These are phyloP conservation scores for Menidia menidia DNA, from an alignment of 2,797 vertebrate genomes.

Conservation along the genomic window DNA sequence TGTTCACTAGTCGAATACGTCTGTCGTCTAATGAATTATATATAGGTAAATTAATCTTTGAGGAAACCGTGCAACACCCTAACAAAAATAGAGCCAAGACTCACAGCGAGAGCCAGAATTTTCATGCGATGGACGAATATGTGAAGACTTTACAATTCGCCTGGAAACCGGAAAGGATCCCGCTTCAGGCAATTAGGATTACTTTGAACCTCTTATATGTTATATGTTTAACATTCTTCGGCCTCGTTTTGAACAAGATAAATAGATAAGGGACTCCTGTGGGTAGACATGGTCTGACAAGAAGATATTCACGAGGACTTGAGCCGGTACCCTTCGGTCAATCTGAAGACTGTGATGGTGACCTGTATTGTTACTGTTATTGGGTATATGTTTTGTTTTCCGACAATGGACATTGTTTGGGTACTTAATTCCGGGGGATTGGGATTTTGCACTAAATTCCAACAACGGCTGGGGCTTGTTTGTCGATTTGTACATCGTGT, in stretches of 20 bases:
- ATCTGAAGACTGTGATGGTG: background rate
- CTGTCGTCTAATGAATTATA: conserved; percentile 2
- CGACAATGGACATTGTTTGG: too few species aligned
- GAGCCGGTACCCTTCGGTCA: background rate
- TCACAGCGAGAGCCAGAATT: conserved; percentile 9
- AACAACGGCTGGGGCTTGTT: too few species aligned
- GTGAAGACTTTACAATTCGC: conserved; percentile 5
- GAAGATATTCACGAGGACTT: too few species aligned
- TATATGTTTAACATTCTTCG: too few species aligned
- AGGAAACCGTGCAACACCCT: conserved; percentile 2
- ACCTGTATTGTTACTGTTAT: background rate
- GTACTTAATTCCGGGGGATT: too few species aligned
- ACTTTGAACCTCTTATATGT: too few species aligned
- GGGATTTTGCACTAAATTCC: too few species aligned
- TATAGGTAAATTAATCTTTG: background rate
- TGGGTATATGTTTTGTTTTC: too few species aligned
- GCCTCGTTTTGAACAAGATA: too few species aligned
- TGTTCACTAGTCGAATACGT: background rate
- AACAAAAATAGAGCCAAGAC: conserved; percentile 13
- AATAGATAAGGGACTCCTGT: too few species aligned
- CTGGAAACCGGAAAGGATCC: background rate
- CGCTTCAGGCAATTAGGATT: background rate
- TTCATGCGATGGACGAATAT: conserved; percentile 1
- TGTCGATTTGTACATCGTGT: too few species aligned
- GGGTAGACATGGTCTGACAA: too few species aligned